phyloP scores from a whole-genome alignment of 2,888 invertebrate genomes.

The Melitaea athalia region DNA sequence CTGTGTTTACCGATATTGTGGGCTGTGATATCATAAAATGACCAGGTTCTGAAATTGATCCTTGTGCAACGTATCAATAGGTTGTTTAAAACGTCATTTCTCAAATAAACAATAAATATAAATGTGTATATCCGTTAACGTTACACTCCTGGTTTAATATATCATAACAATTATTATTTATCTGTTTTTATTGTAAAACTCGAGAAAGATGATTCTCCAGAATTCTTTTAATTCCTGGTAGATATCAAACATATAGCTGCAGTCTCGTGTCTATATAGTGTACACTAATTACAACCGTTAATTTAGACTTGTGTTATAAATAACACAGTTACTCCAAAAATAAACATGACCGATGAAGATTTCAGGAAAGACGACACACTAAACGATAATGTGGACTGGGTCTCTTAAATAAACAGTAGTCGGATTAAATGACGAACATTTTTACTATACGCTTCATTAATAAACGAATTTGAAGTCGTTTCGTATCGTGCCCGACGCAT shows the following conservation, averaged over 20 bases:
- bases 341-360: slow-evolving; percentile 67
- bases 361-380: slow-evolving; percentile 67
- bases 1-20: slow-evolving; percentile 24
- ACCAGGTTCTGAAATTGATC: slow-evolving; percentile 29
- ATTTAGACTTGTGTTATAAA: slow-evolving; percentile 38
- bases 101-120: neutral
- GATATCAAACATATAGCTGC: neutral
- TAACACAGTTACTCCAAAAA: slow-evolving; percentile 61
- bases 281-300: neutral
- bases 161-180: neutral
- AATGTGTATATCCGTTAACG: neutral
- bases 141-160: slow-evolving; percentile 4
- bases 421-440: slow-evolving; percentile 56
- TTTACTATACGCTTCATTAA: slow-evolving; percentile 55
- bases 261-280: neutral
- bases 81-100: slow-evolving; percentile 3
- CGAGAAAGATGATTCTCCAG: neutral
- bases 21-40: slow-evolving; percentile 31
- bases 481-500: slow-evolving; percentile 11
- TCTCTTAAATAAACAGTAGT: slow-evolving; percentile 56
- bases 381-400: slow-evolving; percentile 56
- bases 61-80: slow-evolving; percentile 24
- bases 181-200: neutral
- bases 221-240: no score
- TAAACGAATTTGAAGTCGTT: slow-evolving; percentile 32